Conservation (phyloP, 1,140 invertebrate genomes). For the Antheraea mylitta region DNA sequence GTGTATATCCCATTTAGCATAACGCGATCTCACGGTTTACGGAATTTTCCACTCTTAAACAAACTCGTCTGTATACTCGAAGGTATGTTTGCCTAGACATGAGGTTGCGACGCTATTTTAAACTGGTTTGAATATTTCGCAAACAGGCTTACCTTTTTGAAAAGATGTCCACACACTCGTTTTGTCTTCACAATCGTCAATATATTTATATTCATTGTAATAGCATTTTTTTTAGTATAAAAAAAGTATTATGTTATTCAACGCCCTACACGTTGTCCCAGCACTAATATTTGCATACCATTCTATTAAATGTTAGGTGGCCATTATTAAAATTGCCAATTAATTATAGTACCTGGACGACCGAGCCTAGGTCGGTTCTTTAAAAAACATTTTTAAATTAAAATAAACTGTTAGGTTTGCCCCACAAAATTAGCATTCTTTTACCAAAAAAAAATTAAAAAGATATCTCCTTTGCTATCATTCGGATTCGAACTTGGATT, state of each 20-base stretch:
- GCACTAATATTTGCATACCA: too few species aligned
- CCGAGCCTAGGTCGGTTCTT: too few species aligned
- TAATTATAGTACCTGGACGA: too few species aligned
- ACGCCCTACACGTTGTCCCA: too few species aligned
- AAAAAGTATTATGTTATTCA: not conserved
- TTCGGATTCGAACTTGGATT: too few species aligned
- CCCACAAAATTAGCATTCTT: too few species aligned
- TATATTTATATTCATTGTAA: not conserved
- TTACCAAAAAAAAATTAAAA: too few species aligned
- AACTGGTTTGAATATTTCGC: conserved; percentile 6
- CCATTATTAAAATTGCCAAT: too few species aligned
- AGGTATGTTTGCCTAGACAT: not conserved
- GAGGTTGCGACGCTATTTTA: not conserved
- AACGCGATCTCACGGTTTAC: not conserved
- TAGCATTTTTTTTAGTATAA: not conserved
- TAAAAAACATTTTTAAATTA: too few species aligned
- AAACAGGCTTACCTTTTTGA: not conserved
- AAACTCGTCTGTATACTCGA: not conserved
- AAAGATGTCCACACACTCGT: not conserved
- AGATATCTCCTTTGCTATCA: too few species aligned
- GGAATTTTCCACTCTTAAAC: conserved; percentile 1
- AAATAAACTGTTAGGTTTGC: too few species aligned
- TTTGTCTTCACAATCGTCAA: not conserved
- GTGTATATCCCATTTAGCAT: not conserved
- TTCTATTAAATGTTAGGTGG: too few species aligned